These are phyloP conservation scores for Trichonephila clavipes DNA, from an alignment of 1,140 invertebrate genomes.

Conservation along the genomic window DNA sequence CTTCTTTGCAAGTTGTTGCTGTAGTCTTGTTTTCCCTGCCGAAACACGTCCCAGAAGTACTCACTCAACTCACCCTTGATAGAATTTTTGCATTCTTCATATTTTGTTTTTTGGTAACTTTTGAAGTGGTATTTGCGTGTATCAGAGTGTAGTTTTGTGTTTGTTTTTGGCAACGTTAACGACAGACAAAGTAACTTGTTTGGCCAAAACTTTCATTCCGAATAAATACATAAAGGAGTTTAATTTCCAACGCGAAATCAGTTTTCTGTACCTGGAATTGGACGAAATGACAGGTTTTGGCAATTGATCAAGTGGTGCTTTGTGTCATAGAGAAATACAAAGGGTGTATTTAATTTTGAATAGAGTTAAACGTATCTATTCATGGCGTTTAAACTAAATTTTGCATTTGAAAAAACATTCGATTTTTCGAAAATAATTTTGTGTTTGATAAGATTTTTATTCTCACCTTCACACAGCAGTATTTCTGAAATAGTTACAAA, in stretches of 20 bases:
- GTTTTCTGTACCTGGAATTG: neutral
- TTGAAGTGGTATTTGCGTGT: conserved; percentile 25
- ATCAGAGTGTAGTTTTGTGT: neutral
- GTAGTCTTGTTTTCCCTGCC: conserved; percentile 9
- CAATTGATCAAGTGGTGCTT: neutral
- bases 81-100: conserved; percentile 32
- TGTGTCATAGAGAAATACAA: neutral
- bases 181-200: neutral
- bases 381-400: too few relatives aligned
- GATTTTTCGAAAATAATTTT: too few relatives aligned
- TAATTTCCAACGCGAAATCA: neutral
- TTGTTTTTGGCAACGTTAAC: neutral
- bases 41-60: neutral
- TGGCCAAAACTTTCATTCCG: neutral
- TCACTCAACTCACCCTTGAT: conserved; percentile 1
- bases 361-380: neutral
- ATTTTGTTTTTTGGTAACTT: conserved; percentile 31
- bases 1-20: conserved; percentile 18
- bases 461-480: too few relatives aligned
- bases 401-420: too few relatives aligned
- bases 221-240: conserved; percentile 5
- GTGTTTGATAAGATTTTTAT: too few relatives aligned
- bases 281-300: neutral
- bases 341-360: neutral
- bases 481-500: too few relatives aligned